These are phyloP conservation scores for Nemotelus nigrinus DNA, from an alignment of 2,888 invertebrate species.

Conservation along the genomic window DNA sequence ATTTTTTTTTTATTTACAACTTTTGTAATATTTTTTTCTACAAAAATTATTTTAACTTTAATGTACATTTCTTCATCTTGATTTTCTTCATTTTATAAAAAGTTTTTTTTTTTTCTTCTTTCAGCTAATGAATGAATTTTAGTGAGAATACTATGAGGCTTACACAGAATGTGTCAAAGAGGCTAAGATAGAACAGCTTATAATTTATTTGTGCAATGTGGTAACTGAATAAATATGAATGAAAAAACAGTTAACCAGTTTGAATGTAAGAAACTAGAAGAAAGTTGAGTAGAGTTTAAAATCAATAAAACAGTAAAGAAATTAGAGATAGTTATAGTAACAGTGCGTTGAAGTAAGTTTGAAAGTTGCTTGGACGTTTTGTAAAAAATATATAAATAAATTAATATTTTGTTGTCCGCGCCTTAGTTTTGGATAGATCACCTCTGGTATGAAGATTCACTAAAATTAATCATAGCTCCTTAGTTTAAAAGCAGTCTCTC, in stretches of 20 bases:
- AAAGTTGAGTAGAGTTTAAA: conserved; percentile 56
- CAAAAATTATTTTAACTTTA: conserved; percentile 30
- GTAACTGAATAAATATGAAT: conserved; percentile 28
- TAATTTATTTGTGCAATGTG: not conserved
- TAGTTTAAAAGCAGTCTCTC: conserved; percentile 51
- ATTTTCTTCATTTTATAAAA: conserved; percentile 63
- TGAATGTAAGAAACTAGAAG: not conserved
- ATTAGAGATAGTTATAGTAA: conserved; percentile 47
- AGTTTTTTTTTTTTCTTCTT: conserved; percentile 52
- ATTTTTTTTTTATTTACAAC: conserved; percentile 42
- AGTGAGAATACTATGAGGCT: conserved; percentile 40
- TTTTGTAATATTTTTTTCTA: conserved; percentile 43
- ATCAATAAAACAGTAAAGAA: conserved; percentile 44
- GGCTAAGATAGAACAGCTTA: not conserved
- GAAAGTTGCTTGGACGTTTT: too few species aligned
- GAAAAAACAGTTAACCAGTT: not conserved
- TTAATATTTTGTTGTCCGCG: conserved; percentile 13
- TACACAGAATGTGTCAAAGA: not conserved
- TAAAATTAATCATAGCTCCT: conserved; percentile 48
- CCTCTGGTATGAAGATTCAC: conserved; percentile 44
- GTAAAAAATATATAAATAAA: too few species aligned
- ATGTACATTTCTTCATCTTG: conserved; percentile 22
- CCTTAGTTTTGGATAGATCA: conserved; percentile 3
- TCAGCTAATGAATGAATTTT: conserved; percentile 58
- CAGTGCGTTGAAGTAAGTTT: too few species aligned